Base-by-base conservation (phyloP, 1,140 invertebrate genomes). In the Pogonomyrmex barbatus region DNA sequence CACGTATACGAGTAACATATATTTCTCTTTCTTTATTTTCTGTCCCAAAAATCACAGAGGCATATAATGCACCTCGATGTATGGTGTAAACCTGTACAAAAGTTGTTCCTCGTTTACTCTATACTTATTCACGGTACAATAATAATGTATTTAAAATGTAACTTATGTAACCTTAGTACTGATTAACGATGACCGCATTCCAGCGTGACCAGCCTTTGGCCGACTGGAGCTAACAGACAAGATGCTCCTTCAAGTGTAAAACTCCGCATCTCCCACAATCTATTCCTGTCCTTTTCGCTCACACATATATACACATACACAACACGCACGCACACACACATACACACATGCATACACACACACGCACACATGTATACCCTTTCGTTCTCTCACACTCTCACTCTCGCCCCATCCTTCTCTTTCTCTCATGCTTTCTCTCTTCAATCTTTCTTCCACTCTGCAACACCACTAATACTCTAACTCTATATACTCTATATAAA, bases 221-320 rank as follows among this genome's bases (percentile, higher is more conserved):
- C 92, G 92, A 95, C 91, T 92, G 94, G 94, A 95, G 95, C 95
- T 95, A 95, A 95, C 95, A 95, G 95, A 95, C 95, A 95, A 95
- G 95, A 94, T 91, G 94, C 95, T 95, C 94, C 94, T 89, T 91
- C 87, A 90, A 93, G 91, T 92, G 92, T 93, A 92, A 92, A 91
- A 94, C 92, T 91, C 70, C 87, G 86, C 88, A 88, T 71, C 91
- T 63, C 81, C 60, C 58, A 78, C 76, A 62, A 82, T 62, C 30
- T 75, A 39, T 83, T 60, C 62, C 17, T 76, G 24, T 76, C 75
- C 54, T 50, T 87, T 50, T 77, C 76, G 65, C 79, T 56, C 50
- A 30, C 52, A 12, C 45, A 82, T 30, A 47, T 30, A 82, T 42
- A 39, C 39, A 47, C 39, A 2, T 24, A 39, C 36, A 45, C 2